phyloP scores from a whole-genome alignment of 2,797 vertebrate species.

The Hemitrygon akajei region DNA sequence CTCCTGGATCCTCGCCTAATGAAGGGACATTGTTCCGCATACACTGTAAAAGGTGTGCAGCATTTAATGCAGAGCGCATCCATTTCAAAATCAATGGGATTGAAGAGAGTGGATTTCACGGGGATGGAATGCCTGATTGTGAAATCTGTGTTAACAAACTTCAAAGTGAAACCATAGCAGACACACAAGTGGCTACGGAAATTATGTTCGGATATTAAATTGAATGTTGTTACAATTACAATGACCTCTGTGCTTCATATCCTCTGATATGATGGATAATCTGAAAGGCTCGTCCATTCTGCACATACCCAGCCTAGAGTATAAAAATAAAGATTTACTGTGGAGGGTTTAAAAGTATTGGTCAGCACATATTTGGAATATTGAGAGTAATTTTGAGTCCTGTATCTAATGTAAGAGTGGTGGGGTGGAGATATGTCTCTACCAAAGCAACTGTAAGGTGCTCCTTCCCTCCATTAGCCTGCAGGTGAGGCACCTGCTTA shows the following conservation, averaged over 20 bases:
- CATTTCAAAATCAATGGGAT: neutral
- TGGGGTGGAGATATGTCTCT: too few relatives aligned
- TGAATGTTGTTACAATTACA: neutral
- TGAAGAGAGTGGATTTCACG: neutral
- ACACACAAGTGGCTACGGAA: neutral
- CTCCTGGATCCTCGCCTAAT: too few relatives aligned
- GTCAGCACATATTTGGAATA: too few relatives aligned
- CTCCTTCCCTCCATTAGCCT: too few relatives aligned
- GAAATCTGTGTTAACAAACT: neutral
- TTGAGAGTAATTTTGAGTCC: too few relatives aligned
- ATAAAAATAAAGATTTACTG: neutral
- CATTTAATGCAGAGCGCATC: neutral
- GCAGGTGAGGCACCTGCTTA: too few relatives aligned
- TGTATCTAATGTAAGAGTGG: too few relatives aligned
- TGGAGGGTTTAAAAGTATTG: too few relatives aligned
- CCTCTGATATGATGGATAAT: neutral
- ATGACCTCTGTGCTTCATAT: neutral
- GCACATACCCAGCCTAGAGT: too few relatives aligned
- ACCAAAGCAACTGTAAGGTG: too few relatives aligned
- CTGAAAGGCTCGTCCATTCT: neutral
- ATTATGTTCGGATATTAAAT: neutral
- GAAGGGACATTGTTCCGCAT: too few relatives aligned
- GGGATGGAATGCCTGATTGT: neutral
- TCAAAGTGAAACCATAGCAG: neutral
- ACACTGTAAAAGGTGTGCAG: neutral